These are phyloP conservation scores for Prolemur simus DNA, from an alignment of 2,113 vertebrate species.

Conservation along the genomic window DNA sequence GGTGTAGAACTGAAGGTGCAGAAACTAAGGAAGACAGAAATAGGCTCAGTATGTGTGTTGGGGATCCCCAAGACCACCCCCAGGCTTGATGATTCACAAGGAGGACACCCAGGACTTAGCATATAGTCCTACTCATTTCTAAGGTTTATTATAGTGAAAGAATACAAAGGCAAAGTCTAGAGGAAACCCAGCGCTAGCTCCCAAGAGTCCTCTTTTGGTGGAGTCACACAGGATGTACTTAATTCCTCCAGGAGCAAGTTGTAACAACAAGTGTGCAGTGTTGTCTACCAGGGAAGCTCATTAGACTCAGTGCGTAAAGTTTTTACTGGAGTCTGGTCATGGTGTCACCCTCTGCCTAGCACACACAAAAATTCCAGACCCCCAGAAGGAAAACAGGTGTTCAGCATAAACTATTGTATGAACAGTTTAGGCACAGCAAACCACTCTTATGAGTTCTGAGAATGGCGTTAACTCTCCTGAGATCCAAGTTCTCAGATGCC, in stretches of 20 bases:
- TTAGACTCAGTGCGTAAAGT: background rate
- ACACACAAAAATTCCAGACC: background rate
- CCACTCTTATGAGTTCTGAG: background rate
- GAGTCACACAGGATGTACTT: background rate
- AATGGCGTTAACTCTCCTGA: background rate
- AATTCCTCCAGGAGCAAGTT: background rate
- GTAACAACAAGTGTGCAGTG: background rate
- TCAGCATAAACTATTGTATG: background rate
- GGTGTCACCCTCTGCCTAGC: background rate
- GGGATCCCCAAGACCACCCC: background rate
- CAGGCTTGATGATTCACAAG: background rate
- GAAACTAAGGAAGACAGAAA: slow-evolving; percentile 17
- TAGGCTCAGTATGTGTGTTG: background rate
- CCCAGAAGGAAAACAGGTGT: background rate
- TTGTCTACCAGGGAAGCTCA: background rate
- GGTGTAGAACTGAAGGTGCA: background rate
- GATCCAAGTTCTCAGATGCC: background rate
- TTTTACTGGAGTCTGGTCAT: background rate
- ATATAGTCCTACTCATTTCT: background rate
- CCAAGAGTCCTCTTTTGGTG: background rate
- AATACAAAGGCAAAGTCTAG: background rate
- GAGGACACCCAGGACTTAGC: background rate
- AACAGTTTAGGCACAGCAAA: background rate
- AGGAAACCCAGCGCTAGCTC: background rate
- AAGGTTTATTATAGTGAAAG: background rate